A percentile compares a stretch with the other conserved stretches of the same genome.
phyloP scores from a whole-genome alignment of 2,113 vertebrate species.

The Panurus biarmicus region DNA sequence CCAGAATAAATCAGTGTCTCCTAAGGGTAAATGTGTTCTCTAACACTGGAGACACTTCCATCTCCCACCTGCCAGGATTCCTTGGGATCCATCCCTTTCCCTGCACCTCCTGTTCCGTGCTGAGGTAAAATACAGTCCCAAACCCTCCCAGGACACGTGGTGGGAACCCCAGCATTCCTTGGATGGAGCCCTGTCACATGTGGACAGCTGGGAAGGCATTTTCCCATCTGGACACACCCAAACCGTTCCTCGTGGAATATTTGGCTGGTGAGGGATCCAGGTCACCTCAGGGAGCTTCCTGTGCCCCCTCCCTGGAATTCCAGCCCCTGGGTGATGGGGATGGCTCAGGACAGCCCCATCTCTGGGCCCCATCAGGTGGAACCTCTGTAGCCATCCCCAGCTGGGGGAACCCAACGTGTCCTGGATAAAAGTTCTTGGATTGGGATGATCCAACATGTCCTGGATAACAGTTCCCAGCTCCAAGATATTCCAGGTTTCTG shows the following conservation, averaged over 20 bases:
- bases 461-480: not conserved
- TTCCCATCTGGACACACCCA: not conserved
- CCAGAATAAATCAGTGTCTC: not conserved
- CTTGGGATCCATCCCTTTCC: not conserved
- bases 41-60: not conserved
- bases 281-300: not conserved
- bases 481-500: not conserved
- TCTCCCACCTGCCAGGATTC: not conserved
- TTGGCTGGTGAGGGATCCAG: not conserved
- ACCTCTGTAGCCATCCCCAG: not conserved
- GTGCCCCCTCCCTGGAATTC: not conserved
- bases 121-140: not conserved
- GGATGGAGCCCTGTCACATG: fast-evolving
- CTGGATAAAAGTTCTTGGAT: not conserved
- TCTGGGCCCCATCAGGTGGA: not conserved
- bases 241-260: not conserved
- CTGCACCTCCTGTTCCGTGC: not conserved
- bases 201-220: not conserved
- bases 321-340: not conserved
- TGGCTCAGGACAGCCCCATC: not conserved
- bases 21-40: fast-evolving
- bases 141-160: not conserved
- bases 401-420: not conserved
- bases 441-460: not conserved
- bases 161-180: fast-evolving